These are phyloP conservation scores for Arctia plantaginis DNA, from an alignment of 2,888 invertebrate species.

Conservation along the genomic window DNA sequence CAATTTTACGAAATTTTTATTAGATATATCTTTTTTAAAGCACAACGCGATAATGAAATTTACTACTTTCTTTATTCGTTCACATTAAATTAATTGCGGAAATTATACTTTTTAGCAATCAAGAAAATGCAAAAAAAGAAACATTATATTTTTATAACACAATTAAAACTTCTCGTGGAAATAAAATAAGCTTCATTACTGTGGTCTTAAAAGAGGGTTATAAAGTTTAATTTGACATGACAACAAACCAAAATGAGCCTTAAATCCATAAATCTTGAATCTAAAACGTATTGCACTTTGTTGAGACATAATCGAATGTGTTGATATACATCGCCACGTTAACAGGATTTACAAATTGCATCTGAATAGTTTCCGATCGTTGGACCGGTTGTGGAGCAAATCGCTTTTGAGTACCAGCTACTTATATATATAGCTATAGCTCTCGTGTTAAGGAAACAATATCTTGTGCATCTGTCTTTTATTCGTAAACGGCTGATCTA, in stretches of 20 bases:
- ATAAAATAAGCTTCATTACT: constrained; percentile 51
- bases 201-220: constrained; percentile 30
- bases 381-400: constrained; percentile 24
- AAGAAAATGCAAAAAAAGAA: constrained; percentile 35
- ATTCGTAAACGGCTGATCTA: constrained; percentile 30
- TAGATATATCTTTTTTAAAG: constrained; percentile 20
- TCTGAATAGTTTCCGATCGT: constrained; percentile 36
- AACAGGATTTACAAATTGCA: constrained; percentile 30
- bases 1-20: neutral
- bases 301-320: constrained; percentile 13
- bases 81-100: constrained; percentile 50
- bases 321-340: constrained; percentile 28
- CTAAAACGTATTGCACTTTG: constrained; percentile 7
- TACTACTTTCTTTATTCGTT: constrained; percentile 41
- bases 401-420: constrained; percentile 20
- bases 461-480: constrained; percentile 42
- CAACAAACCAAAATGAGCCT: constrained; percentile 15
- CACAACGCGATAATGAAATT: constrained; percentile 48
- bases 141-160: constrained; percentile 56
- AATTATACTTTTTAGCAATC: constrained; percentile 47
- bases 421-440: constrained; percentile 27
- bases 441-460: constrained; percentile 37
- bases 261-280: neutral
- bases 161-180: constrained; percentile 57
- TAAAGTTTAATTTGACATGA: constrained; percentile 26